Conservation (phyloP, 2,113 vertebrate species). For the Bombycilla garrulus region DNA sequence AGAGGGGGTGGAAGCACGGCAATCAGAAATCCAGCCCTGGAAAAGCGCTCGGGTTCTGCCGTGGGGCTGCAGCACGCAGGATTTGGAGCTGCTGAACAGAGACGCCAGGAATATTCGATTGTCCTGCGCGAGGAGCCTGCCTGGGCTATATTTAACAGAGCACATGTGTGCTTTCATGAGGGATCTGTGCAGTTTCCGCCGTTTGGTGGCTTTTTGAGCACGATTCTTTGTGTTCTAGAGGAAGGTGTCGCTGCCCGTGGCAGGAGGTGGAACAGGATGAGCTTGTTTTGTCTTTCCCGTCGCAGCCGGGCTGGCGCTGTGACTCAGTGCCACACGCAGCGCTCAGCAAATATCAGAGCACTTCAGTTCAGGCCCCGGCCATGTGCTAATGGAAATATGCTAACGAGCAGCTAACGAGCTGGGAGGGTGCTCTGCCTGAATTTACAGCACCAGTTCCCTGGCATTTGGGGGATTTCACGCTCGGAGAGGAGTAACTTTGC, state of each 20-base stretch:
- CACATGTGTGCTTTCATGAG: not conserved
- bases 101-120: not conserved
- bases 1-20: not conserved
- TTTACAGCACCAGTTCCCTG: not conserved
- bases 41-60: not conserved
- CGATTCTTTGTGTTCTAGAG: fast-evolving
- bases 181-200: not conserved
- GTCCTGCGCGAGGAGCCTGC: not conserved
- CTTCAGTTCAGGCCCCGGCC: not conserved
- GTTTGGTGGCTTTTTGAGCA: not conserved
- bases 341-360: fast-evolving
- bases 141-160: not conserved
- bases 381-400: not conserved
- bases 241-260: not conserved
- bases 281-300: no score
- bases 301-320: no score
- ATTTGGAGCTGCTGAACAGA: not conserved
- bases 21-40: not conserved
- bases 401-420: not conserved
- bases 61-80: fast-evolving
- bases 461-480: not conserved
- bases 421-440: not conserved
- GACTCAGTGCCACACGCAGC: not conserved
- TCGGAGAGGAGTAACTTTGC: not conserved
- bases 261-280: not conserved